These are phyloP conservation scores for Spea multiplicata DNA, from an alignment of 2,113 vertebrate species.

Conservation along the genomic window DNA sequence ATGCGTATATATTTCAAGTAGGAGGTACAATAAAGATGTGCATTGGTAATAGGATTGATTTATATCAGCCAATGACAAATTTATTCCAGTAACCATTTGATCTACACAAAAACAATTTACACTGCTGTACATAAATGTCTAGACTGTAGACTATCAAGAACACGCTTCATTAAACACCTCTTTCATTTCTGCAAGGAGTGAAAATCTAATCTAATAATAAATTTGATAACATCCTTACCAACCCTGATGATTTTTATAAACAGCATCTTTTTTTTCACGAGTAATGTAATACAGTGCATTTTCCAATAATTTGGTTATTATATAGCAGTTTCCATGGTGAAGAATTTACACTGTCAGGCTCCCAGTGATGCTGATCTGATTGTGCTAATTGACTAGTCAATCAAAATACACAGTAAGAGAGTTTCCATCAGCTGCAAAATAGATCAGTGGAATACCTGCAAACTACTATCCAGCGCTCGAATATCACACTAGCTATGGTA, in stretches of 20 bases:
- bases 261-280: not conserved
- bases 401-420: not conserved
- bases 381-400: conserved; percentile 12
- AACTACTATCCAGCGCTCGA: no score
- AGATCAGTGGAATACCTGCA: no score
- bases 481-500: no score
- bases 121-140: conserved; percentile 24
- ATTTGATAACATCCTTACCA: conserved; percentile 29
- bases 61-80: conserved; percentile 4
- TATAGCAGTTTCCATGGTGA: conserved; percentile 28
- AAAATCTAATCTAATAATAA: conserved; percentile 42
- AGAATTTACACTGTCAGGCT: not conserved
- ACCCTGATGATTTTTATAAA: not conserved
- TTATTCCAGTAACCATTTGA: conserved; percentile 23
- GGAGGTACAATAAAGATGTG: no score
- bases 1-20: no score
- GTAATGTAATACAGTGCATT: not conserved
- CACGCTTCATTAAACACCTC: conserved; percentile 35
- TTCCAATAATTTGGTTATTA: conserved; percentile 13
- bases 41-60: no score
- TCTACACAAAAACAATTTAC: conserved; percentile 34
- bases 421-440: not conserved
- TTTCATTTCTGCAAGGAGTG: conserved; percentile 30
- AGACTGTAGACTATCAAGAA: conserved; percentile 19
- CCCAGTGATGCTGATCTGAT: not conserved